Conservation (phyloP, 2,113 vertebrate genomes). For the Muscicapa adusta region DNA sequence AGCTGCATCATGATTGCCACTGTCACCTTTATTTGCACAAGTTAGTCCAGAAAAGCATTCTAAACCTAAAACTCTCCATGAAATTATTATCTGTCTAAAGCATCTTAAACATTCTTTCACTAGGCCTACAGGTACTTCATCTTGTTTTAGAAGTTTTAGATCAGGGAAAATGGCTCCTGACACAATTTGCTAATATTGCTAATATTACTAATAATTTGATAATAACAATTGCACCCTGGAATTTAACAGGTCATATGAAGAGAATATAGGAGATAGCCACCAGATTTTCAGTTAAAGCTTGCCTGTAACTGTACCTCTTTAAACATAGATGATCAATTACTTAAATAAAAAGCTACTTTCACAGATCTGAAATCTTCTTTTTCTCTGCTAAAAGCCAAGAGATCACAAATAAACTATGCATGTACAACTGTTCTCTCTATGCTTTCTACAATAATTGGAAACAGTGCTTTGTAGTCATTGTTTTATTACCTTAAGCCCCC, state of each 20-base stretch:
- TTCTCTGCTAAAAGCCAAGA: not conserved
- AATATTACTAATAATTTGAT: no score
- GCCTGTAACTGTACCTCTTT: not conserved
- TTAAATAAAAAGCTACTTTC: not conserved
- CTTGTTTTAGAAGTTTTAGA: not conserved
- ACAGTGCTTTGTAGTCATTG: not conserved
- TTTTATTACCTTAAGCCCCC: slow-evolving; percentile 83
- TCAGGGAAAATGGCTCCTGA: not conserved
- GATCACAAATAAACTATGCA: not conserved
- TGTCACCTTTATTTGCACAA: not conserved
- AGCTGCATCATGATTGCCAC: not conserved
- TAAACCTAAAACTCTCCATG: not conserved
- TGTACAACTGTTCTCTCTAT: not conserved
- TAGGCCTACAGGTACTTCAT: not conserved
- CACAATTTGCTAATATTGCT: not conserved
- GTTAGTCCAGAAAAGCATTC: not conserved
- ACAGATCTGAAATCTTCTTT: not conserved
- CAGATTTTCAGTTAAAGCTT: not conserved
- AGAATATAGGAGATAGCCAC: not conserved
- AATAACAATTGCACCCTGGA: not conserved
- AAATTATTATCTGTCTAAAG: not conserved
- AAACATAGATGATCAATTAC: not conserved
- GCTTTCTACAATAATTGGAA: not conserved
- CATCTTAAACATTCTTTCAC: not conserved
- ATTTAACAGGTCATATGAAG: not conserved